Conservation (phyloP, 1,140 invertebrate species). For the Sarcophaga bullata region DNA sequence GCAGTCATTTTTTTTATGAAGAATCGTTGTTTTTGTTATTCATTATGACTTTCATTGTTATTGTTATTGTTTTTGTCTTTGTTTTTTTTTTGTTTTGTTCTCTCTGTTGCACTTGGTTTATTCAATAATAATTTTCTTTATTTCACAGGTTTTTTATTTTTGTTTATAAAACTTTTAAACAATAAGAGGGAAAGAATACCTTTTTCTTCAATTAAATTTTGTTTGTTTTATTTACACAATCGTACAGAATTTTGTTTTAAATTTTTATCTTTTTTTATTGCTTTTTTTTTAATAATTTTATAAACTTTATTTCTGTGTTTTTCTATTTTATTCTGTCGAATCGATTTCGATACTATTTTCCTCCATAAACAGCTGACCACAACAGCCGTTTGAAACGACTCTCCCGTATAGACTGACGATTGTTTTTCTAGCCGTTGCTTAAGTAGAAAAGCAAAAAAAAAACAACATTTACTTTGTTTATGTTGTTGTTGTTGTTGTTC, state of each 20-base stretch:
- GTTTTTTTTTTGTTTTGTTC: background rate
- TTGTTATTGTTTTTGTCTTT: no score
- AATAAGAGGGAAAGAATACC: background rate
- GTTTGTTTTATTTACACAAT: background rate
- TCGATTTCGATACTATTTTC: background rate
- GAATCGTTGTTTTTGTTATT: no score
- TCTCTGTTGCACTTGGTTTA: constrained; percentile 3
- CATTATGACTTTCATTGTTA: no score
- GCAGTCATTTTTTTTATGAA: background rate
- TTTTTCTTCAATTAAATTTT: background rate
- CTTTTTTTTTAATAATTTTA: background rate
- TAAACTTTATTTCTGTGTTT: background rate
- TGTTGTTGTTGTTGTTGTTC: background rate
- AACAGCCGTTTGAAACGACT: constrained; percentile 34
- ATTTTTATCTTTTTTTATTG: background rate
- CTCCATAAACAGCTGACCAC: constrained; percentile 18
- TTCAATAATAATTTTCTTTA: background rate
- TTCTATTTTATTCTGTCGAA: background rate
- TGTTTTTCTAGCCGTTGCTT: constrained; percentile 26
- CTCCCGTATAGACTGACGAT: constrained; percentile 19
- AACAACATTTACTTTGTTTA: background rate
- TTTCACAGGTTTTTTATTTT: background rate
- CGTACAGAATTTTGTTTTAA: constrained; percentile 6
- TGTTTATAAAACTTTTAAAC: background rate
- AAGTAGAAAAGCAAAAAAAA: background rate